phyloP scores from a whole-genome alignment of 2,888 invertebrate species.

The Quadroppia sp. region DNA sequence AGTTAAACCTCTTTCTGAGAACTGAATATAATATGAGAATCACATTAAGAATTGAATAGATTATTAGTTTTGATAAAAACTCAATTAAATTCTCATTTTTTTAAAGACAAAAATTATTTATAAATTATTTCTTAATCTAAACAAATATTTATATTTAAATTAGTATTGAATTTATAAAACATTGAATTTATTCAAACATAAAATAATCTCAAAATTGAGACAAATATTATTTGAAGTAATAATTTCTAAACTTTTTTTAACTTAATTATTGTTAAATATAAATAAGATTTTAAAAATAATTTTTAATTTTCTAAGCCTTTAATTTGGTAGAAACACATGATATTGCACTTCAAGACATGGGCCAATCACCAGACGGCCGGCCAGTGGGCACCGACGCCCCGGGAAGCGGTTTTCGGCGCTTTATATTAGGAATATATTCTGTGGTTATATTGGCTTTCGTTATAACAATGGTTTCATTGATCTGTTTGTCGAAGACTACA shows the following conservation, averaged over 20 bases:
- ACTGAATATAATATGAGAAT: no score
- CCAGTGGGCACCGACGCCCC: constrained; percentile 54
- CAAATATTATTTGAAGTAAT: no score
- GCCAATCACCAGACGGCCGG: not conserved
- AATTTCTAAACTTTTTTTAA: not conserved
- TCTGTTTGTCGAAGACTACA: constrained; percentile 18
- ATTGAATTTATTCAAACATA: no score
- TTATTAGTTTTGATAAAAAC: no score
- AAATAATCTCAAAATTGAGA: no score
- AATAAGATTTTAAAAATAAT: not conserved
- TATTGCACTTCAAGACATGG: constrained; percentile 41
- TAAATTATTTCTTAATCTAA: no score
- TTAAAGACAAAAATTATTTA: no score
- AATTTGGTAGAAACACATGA: constrained; percentile 37
- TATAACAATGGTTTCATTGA: constrained; percentile 62
- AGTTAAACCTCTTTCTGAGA: no score
- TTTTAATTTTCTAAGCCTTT: constrained; percentile 28
- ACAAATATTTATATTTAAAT: no score
- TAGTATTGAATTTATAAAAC: no score
- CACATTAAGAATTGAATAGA: no score
- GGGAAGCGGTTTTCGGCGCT: constrained; percentile 72
- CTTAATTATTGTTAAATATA: not conserved
- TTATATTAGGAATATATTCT: constrained; percentile 71
- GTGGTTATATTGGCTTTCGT: constrained; percentile 66
- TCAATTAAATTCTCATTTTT: no score